Conservation (phyloP, 1,140 invertebrate species). For the Melipona quadrifasciata region DNA sequence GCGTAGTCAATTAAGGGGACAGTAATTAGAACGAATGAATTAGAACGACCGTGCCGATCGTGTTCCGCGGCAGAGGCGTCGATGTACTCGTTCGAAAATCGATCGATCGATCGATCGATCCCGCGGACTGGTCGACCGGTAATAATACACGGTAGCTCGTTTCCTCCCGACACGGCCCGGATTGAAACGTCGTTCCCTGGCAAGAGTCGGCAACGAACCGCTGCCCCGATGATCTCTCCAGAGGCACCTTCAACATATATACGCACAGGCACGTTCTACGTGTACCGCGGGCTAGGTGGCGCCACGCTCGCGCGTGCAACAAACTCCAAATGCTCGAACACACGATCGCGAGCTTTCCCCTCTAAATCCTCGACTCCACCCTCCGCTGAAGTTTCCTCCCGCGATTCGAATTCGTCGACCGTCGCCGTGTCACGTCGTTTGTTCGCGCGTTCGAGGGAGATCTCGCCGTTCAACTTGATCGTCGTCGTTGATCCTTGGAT, state of each 20-base stretch:
- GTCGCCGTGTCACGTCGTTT: too few species aligned
- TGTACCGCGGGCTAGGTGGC: slow-evolving; percentile 39
- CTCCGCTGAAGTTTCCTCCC: neutral
- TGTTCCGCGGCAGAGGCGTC: too few species aligned
- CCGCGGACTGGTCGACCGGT: too few species aligned
- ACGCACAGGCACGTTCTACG: neutral
- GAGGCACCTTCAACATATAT: neutral
- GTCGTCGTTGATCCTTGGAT: neutral
- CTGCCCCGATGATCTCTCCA: too few species aligned
- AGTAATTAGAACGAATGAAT: slow-evolving; percentile 43
- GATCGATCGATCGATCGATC: neutral
- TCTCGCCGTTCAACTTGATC: neutral
- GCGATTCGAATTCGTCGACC: neutral
- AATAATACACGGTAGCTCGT: neutral
- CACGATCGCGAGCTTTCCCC: neutral
- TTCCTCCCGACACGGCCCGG: neutral
- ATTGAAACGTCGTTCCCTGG: slow-evolving; percentile 7
- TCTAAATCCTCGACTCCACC: neutral
- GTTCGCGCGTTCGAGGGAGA: neutral
- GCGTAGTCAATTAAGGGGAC: slow-evolving; percentile 2
- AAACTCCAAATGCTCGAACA: slow-evolving; percentile 5
- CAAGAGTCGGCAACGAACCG: neutral
- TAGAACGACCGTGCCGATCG: neutral
- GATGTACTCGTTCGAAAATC: neutral
- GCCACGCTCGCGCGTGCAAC: neutral